Evolutionary conservation across 2,113 vertebrate genomes (phyloP), one percentile per base, ranked within the genome.

Genomic region (Australoheros scitulus): DNA sequence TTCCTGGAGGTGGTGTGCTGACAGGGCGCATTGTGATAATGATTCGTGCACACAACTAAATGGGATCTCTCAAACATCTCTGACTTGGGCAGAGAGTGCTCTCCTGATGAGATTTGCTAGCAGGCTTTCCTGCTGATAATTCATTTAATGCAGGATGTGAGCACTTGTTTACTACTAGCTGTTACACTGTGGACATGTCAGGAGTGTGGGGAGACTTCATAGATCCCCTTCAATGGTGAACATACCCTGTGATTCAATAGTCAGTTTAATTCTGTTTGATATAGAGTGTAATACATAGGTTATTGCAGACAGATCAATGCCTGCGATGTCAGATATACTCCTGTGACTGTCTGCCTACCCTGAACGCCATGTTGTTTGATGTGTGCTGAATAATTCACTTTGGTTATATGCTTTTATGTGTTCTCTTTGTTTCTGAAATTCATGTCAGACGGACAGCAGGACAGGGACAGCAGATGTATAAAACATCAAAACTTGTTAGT

Each of bases 1-100:
- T 86, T 92, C 85, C 82, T 24, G 80, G 79, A 92, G 80, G 85
- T 85, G 82, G 47, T 79, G 76, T 90, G 93, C 83, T 85, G 91
- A 91, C 82, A 90, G 77, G 81, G 76, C 56, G 32, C 58, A 81
- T 85, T 79, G 79, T 82, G 89, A 90, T 92, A 88, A 93, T 94
- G 85, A 93, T 89, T 94, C 92, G 85, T 92, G 84, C 90, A 90
- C 86, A 89, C 82, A 85, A 84, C 83, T 84, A 86, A 93, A 93
- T 89, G 81, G 80, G 61, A 91, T 92, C 86, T 86, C 77, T 88
- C 58, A 76, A 78, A 82, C 80, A 79, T 60, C 64, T 36, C 83
- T 85, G 77, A 82, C 72, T 64, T 74, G 34, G 58, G 50, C 77
- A 84, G 75, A 83, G 61, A 75, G 36, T 50, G 32, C 41, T 84